Evolutionary conservation across 2,888 invertebrate genomes (phyloP), one percentile per base, ranked within the genome.

Genomic region (Vesta saturnalis): DNA sequence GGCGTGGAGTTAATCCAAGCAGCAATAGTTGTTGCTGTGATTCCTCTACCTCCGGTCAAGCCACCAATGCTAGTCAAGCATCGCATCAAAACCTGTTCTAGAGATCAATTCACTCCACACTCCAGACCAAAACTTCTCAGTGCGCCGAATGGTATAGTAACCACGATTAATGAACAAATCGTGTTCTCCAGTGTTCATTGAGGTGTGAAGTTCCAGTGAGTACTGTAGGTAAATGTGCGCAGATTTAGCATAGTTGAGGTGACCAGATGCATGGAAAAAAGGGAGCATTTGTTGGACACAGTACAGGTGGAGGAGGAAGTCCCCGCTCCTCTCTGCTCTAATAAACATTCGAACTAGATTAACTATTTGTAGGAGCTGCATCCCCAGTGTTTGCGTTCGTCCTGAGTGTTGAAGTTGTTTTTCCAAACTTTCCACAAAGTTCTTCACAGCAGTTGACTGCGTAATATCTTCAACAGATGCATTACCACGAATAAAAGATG

Each of bases 51-150:
- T n/a, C n/a, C n/a, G n/a, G n/a, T n/a, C n/a, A n/a, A n/a, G n/a
- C n/a, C n/a, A n/a, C 56, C 66, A 56, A n/a, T 56, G 21, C 43
- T 56, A 14, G 18, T 63, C 43, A 56, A 16, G 15, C 21, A 59
- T 59, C 19, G 43, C 59, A 59, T 46, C 12, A 43, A 12, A n/a
- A 43, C 59, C 43, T 59, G 21, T 10, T 59, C 59, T n/a, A 19
- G 16, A 14, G 18, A 46, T 59, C 43, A 59, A 46, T 21, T 59
- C 59, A 21, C 10, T 43, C 21, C 35, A 58, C 22, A 59, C 15
- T 46, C 59, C 59, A 35, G 16, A 57, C 57, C 39, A 57, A 57
- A 35, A 16, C 39, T 56, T 30, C 16, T 43, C 39, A 35, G 57
- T 57, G 16, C 35, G 57, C 16, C 57, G 35, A 18, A 57, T 57